Evolutionary conservation across 2,797 vertebrate species (phyloP), one percentile per base, ranked within the genome.

Genomic region (Pachyuromys duprasi): DNA sequence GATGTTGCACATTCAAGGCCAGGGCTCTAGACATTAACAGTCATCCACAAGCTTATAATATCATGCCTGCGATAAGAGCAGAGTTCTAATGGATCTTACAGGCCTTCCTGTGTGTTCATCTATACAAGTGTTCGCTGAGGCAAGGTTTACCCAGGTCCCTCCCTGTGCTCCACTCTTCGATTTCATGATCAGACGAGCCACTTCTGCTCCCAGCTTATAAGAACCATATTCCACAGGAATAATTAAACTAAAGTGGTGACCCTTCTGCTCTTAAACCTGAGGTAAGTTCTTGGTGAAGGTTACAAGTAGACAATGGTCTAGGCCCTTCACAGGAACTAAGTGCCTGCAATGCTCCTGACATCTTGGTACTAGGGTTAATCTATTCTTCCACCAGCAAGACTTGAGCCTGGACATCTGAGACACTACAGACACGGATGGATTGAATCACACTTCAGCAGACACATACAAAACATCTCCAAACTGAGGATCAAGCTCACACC

Each of bases 381-480:
- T n/a, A 26, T 49, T 87, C 24, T 69, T 13, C 45, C 0, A 12
- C 0, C 5, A 7, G 75, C 14, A 42, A 67, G 78, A 81, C 2
- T 3, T 6, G 8, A 86, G 3, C 12, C 72, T 39, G 31, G 33
- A 4, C 11, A 6, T 88, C 39, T 36, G 45, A 45, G 31, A 39
- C 31, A 1, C 39, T 69, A 62, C 20, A 15, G 45, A 74, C 49
- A 81, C 1, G 17, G 3, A 18, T 31, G 65, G 33, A 33, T 14
- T 2, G 13, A 88, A 28, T 49, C 3, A 6, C 9, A 20, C 15
- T 0, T 15, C n/a, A 36, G 20, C 3, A 6, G 0, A 0, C 1
- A 26, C 22, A 15, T 5, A 1, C 8, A 20, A 0, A 24, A 18
- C 45, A 28, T 88, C 14, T 11, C 11, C 3, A 6, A 22, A 67